Percentiles rank a stretch among this genome's conserved stretches.
phyloP scores from a whole-genome alignment of 2,888 invertebrate genomes.

The Galerucella pusilla region DNA sequence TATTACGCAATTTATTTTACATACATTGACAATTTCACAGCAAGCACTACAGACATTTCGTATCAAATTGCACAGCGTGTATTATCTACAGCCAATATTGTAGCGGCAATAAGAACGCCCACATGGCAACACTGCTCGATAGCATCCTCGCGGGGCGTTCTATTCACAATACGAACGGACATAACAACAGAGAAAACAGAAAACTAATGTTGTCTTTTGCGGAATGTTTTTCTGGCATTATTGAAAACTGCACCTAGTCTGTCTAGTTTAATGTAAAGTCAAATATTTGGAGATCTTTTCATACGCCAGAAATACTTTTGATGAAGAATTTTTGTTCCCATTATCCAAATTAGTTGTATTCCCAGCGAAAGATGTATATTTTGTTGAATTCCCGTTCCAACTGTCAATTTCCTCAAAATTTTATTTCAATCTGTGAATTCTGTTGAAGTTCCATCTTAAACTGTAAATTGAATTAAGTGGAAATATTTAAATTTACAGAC shows the following conservation, averaged over 20 bases:
- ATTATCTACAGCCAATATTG: slow-evolving; percentile 17
- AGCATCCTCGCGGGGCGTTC: slow-evolving; percentile 36
- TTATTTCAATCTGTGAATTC: too few relatives aligned
- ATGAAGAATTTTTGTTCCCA: background rate
- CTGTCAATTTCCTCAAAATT: too few relatives aligned
- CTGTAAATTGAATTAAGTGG: too few relatives aligned
- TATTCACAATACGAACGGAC: slow-evolving; percentile 33
- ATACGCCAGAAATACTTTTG: too few relatives aligned
- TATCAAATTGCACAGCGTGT: slow-evolving; percentile 23
- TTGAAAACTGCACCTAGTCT: slow-evolving; percentile 15
- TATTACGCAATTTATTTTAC: slow-evolving; percentile 9
- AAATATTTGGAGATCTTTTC: background rate
- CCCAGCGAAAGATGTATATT: background rate
- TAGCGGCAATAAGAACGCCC: slow-evolving; percentile 29
- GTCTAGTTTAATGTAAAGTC: background rate
- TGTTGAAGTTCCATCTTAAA: too few relatives aligned
- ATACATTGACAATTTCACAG: slow-evolving; percentile 12
- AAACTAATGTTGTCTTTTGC: slow-evolving; percentile 46
- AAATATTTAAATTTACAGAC: too few relatives aligned
- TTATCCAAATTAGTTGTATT: background rate
- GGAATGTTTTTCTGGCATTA: slow-evolving; percentile 26
- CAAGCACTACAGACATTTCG: slow-evolving; percentile 8
- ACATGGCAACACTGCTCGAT: slow-evolving; percentile 35
- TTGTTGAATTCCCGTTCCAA: background rate
- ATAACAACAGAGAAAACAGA: slow-evolving; percentile 24